These are phyloP conservation scores for Colaptes auratus DNA, from an alignment of 2,113 vertebrate genomes.

Conservation along the genomic window DNA sequence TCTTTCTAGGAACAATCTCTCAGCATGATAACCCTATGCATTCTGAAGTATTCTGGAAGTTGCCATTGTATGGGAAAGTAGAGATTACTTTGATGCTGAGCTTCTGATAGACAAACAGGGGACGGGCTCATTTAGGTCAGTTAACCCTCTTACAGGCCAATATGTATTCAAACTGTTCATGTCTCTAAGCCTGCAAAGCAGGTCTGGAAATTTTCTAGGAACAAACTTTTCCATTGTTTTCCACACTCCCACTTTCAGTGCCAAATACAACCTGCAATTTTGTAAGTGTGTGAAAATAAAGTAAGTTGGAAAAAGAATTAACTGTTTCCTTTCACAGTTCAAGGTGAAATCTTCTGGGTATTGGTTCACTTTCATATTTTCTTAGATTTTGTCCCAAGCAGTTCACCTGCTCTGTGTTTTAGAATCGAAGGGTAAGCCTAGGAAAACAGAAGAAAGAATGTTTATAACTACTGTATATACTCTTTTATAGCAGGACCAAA, in stretches of 20 bases:
- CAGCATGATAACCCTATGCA: constrained; percentile 3
- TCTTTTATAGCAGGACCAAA: constrained; percentile 10
- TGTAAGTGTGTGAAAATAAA: constrained; percentile 34
- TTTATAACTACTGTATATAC: constrained; percentile 14
- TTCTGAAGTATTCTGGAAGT: constrained; percentile 33
- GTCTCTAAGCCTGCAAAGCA: background rate
- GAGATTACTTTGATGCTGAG: constrained; percentile 21
- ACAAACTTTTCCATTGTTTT: constrained; percentile 41
- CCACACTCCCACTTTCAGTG: background rate
- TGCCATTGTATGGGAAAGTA: background rate
- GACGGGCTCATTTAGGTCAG: constrained; percentile 13
- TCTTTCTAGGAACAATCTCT: constrained; percentile 17
- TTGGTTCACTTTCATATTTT: constrained; percentile 13
- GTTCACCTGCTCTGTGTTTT: background rate
- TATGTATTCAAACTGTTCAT: background rate
- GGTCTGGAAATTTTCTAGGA: constrained; percentile 14
- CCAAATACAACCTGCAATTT: constrained; percentile 15
- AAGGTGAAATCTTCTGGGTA: background rate
- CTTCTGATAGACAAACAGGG: constrained; percentile 22
- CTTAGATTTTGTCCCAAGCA: background rate
- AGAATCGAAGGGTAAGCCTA: constrained; percentile 41
- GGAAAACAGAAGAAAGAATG: constrained; percentile 26
- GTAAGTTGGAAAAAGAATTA: background rate
- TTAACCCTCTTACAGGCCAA: background rate
- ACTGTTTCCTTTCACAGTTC: background rate